Evolutionary conservation across 2,888 invertebrate species (phyloP).

Genomic region (Clanis bilineata): DNA sequence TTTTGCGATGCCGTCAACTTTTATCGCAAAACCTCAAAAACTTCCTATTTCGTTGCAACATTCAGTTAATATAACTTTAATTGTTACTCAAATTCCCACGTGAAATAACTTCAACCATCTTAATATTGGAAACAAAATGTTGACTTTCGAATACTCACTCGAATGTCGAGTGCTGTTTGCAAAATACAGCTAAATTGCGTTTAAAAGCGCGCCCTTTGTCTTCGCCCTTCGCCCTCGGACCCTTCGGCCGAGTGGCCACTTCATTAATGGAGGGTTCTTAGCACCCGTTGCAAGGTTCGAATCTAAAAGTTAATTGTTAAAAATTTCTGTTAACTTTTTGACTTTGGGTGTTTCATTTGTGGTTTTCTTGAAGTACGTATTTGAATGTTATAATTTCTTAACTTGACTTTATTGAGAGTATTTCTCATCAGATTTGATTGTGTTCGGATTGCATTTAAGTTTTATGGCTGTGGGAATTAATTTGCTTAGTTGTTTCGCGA

Average conservation of each 20-base stretch:
- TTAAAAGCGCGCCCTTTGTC: slow-evolving; percentile 62
- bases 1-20: too few species aligned
- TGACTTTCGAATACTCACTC: slow-evolving; percentile 52
- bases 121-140: slow-evolving; percentile 54
- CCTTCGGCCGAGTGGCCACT: slow-evolving; percentile 46
- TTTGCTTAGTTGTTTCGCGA: background rate
- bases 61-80: background rate
- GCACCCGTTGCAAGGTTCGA: slow-evolving; percentile 7
- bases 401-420: slow-evolving; percentile 19
- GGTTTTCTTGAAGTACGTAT: background rate
- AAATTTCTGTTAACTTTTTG: slow-evolving; percentile 22
- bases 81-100: slow-evolving; percentile 49
- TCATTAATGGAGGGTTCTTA: slow-evolving; percentile 31
- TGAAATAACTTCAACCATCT: slow-evolving; percentile 32
- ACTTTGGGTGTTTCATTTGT: slow-evolving; percentile 1
- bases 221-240: slow-evolving; percentile 33
- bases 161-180: slow-evolving; percentile 64
- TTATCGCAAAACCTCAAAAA: too few species aligned
- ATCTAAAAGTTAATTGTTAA: slow-evolving; percentile 15
- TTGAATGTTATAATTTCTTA: slow-evolving; percentile 13
- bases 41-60: background rate
- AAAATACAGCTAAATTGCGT: slow-evolving; percentile 72
- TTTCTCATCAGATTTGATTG: background rate
- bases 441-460: background rate
- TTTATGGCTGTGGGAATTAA: background rate